Evolutionary conservation across 2,113 vertebrate genomes (phyloP).

Genomic region (Hiodon tergisus): DNA sequence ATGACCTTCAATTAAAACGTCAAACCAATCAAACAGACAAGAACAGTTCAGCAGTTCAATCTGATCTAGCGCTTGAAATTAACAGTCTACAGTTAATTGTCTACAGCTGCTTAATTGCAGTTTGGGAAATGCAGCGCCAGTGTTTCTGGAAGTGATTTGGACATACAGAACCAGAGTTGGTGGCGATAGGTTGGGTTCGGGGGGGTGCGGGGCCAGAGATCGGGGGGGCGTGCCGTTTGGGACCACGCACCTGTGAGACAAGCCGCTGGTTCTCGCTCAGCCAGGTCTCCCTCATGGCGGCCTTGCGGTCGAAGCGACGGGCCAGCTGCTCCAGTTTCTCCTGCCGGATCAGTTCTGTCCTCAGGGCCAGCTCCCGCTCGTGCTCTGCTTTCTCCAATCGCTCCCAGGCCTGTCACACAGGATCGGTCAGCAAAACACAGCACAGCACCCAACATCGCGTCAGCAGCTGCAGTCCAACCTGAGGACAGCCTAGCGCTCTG

Average conservation of each 20-base stretch:
- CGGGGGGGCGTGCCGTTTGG: not conserved
- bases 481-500: too few species aligned
- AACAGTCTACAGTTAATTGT: too few species aligned
- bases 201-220: not conserved
- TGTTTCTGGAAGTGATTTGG: too few species aligned
- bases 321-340: slow-evolving; percentile 98
- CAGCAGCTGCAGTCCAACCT: not conserved
- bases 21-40: too few species aligned
- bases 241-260: slow-evolving; percentile 80
- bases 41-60: too few species aligned
- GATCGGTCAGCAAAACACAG: not conserved
- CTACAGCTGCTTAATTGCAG: too few species aligned
- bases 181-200: not conserved
- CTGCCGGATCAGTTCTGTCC: slow-evolving; percentile 91
- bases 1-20: too few species aligned
- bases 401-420: slow-evolving; percentile 80
- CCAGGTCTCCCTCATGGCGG: slow-evolving; percentile 97
- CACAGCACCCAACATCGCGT: not conserved
- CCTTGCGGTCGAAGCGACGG: slow-evolving; percentile 91
- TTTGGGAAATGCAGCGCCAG: too few species aligned
- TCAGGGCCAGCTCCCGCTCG: slow-evolving; percentile 89
- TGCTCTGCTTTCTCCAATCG: slow-evolving; percentile 97
- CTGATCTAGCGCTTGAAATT: too few species aligned
- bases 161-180: too few species aligned
- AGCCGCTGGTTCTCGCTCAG: slow-evolving; percentile 94